phyloP scores from a whole-genome alignment of 2,888 invertebrate species.

The Magallana nippona region DNA sequence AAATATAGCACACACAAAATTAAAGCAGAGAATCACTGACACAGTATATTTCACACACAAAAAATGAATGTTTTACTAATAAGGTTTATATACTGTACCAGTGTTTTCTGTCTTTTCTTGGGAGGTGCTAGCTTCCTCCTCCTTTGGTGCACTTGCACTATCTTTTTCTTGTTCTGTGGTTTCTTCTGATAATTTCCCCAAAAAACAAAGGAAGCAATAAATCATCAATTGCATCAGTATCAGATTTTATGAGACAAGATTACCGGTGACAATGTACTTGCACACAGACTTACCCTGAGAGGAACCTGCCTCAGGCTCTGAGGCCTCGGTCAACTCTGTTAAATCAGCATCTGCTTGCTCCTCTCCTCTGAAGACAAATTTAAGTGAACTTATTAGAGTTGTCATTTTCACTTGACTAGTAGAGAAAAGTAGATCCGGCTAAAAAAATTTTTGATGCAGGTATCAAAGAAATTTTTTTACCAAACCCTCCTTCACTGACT shows the following conservation, averaged over 20 bases:
- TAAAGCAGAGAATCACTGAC: no score
- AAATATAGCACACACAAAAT: no score
- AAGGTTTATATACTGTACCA: background rate
- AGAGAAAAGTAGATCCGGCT: no score
- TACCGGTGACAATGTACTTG: no score
- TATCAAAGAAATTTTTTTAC: no score
- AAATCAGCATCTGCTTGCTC: background rate
- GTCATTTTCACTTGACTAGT: no score
- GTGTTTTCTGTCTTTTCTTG: constrained; percentile 24
- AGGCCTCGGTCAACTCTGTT: background rate
- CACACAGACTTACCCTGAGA: background rate
- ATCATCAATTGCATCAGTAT: no score
- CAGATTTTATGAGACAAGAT: no score
- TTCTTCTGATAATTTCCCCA: background rate
- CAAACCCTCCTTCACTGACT: background rate
- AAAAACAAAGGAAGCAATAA: background rate
- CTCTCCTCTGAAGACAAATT: background rate
- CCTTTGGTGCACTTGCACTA: background rate
- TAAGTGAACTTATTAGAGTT: no score
- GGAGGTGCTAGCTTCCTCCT: constrained; percentile 8
- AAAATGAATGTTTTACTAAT: no score
- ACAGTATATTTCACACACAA: no score
- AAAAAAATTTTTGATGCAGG: no score
- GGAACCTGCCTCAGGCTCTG: background rate
- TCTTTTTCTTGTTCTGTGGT: constrained; percentile 20